Base-by-base conservation (phyloP, 2,113 vertebrate genomes). In the Saimiri boliviensis region DNA sequence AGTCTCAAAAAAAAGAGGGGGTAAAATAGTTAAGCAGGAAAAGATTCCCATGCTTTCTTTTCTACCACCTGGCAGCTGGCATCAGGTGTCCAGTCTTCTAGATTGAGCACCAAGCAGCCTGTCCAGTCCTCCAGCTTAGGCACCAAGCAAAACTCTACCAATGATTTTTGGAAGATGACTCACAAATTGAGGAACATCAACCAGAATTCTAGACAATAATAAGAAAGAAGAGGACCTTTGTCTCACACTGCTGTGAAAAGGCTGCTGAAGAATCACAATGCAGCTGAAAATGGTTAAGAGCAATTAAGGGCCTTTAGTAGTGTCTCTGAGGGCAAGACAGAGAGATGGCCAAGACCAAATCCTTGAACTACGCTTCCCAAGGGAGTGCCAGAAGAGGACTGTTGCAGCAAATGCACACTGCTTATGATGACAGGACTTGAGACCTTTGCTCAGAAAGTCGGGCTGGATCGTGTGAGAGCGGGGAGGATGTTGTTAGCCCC, bases 281-380 rank as follows among this genome's bases (percentile, higher is more conserved):
- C 63, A 56, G 32, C 76, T 94, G 83, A 87, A 96, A 86, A 93
- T 42, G 52, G n/a, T 63, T 91, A 84, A 86, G 84, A 91, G 27
- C 68, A 86, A 86, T 60, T 60, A 49, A 3, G 21, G 7, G 27
- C 63, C 92, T 56, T 96, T 58, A 66, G 76, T 56, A 80, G 42
- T 20, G 21, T 89, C 87, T 83, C 45, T 71, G 49, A 66, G 54
- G 63, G 47, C 92, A 93, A 79, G 47, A 79, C 2, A 60, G 23
- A 49, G 54, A 88, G 20, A 47, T 76, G 66, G 63, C 20, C 42
- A 91, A 16, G 37, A 91, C 45, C 16, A 82, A 96, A 88, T 85
- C 86, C 84, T 81, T 92, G 25, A 93, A 68, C 49, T 82, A 37
- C 21, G 60, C 19, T 95, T 95, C 70, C 58, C 58, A 27, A 12